These are phyloP conservation scores for Eremobia ochroleuca DNA, from an alignment of 2,888 invertebrate genomes.

Conservation along the genomic window DNA sequence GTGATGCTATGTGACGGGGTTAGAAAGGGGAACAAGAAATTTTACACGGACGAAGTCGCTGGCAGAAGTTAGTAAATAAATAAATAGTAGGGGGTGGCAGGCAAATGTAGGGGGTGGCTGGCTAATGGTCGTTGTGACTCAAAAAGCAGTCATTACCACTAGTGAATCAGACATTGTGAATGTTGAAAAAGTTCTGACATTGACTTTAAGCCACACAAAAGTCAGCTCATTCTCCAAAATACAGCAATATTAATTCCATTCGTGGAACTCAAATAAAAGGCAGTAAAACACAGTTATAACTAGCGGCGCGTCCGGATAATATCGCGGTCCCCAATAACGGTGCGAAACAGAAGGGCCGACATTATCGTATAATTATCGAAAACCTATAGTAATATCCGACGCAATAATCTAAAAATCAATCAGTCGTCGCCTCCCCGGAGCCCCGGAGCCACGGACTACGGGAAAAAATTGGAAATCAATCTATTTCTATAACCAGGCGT, in stretches of 20 bases:
- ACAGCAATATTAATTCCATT: constrained; percentile 45
- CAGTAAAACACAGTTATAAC: constrained; percentile 57
- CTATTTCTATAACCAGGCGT: constrained; percentile 86
- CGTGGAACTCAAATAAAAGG: constrained; percentile 42
- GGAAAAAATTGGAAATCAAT: constrained; percentile 86
- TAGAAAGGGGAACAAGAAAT: too few relatives aligned
- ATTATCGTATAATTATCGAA: constrained; percentile 75
- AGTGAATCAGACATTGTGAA: background rate
- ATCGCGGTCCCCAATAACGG: constrained; percentile 50
- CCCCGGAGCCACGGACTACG: constrained; percentile 69
- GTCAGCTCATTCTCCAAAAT: constrained; percentile 21
- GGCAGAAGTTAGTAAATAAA: too few relatives aligned
- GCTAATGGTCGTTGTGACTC: too few relatives aligned
- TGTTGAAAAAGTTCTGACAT: background rate
- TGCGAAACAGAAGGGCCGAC: constrained; percentile 59
- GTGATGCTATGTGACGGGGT: too few relatives aligned
- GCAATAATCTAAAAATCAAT: constrained; percentile 82
- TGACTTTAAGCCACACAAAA: background rate
- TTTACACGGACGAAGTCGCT: too few relatives aligned
- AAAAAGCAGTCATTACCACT: too few relatives aligned
- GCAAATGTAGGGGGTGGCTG: too few relatives aligned
- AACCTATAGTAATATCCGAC: constrained; percentile 73
- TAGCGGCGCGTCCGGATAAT: constrained; percentile 52
- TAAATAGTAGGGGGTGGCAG: too few relatives aligned
- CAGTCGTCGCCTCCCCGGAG: constrained; percentile 71